A percentile compares a stretch with the other conserved stretches of the same genome.
Conservation (phyloP, 2,888 invertebrate genomes). For the Sminthurinus aureus region DNA sequence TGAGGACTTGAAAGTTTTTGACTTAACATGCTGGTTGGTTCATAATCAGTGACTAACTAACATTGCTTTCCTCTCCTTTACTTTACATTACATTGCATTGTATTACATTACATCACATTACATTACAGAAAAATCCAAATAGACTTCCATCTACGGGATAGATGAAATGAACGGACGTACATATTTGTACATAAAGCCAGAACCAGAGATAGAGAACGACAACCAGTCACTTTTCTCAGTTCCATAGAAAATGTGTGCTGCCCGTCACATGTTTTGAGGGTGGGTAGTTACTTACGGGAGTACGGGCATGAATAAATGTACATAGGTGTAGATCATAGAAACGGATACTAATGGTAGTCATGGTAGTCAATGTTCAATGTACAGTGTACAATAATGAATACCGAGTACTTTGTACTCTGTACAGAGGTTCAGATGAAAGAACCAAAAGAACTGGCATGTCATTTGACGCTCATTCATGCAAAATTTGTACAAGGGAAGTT, state of each 20-base stretch:
- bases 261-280: conserved; percentile 46
- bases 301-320: background rate
- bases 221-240: background rate
- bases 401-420: background rate
- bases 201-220: conserved; percentile 23
- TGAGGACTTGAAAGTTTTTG: conserved; percentile 20
- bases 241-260: conserved; percentile 35
- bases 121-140: background rate
- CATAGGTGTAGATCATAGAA: background rate
- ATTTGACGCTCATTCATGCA: conserved; percentile 55
- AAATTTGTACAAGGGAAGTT: conserved; percentile 49
- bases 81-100: conserved; percentile 16
- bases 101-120: conserved; percentile 24
- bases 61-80: conserved; percentile 17
- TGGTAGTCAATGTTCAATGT: too few relatives aligned
- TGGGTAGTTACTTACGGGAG: conserved; percentile 17
- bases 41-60: conserved; percentile 42
- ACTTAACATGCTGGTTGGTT: conserved; percentile 33
- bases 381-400: too few relatives aligned
- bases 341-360: background rate
- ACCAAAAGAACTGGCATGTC: conserved; percentile 42
- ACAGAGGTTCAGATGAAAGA: conserved; percentile 6
- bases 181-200: conserved; percentile 9
- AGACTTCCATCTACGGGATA: too few relatives aligned
- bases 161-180: background rate